These are phyloP conservation scores for Nesospiza acunhae DNA, from an alignment of 2,113 vertebrate genomes.

Conservation along the genomic window DNA sequence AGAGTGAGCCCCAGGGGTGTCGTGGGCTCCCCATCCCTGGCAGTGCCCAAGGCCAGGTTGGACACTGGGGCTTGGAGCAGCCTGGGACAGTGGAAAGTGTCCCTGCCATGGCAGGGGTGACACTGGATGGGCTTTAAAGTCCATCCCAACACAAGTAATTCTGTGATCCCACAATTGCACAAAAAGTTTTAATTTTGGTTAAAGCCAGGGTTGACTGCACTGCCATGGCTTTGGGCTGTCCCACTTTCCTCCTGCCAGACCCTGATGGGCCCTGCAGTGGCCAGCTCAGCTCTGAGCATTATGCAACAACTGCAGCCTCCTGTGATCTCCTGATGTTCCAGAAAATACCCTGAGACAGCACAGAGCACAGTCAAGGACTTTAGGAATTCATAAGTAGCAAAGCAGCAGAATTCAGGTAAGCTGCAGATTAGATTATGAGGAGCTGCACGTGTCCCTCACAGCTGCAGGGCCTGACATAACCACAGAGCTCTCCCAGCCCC, in stretches of 20 bases:
- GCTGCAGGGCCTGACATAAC: neutral
- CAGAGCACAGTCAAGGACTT: neutral
- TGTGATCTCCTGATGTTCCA: neutral
- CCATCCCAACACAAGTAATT: neutral
- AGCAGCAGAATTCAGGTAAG: neutral
- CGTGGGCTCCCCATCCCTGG: fast-evolving
- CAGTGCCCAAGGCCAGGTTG: neutral
- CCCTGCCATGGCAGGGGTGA: neutral
- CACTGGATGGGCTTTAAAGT: fast-evolving
- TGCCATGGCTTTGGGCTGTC: neutral
- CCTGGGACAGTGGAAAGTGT: neutral
- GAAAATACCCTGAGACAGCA: neutral
- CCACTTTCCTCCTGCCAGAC: neutral
- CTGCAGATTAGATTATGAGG: neutral
- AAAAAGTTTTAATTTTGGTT: neutral
- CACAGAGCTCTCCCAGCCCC: neutral
- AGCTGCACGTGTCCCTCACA: neutral
- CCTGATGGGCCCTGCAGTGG: neutral
- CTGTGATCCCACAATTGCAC: neutral
- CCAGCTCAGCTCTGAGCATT: neutral
- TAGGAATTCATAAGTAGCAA: neutral
- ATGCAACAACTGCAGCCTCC: neutral
- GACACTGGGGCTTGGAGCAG: neutral
- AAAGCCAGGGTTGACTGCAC: neutral
- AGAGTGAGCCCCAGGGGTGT: neutral